A percentile compares a stretch with the other conserved stretches of the same genome.
Conservation (phyloP, 2,888 invertebrate species). For the Acanthosepion esculentum region DNA sequence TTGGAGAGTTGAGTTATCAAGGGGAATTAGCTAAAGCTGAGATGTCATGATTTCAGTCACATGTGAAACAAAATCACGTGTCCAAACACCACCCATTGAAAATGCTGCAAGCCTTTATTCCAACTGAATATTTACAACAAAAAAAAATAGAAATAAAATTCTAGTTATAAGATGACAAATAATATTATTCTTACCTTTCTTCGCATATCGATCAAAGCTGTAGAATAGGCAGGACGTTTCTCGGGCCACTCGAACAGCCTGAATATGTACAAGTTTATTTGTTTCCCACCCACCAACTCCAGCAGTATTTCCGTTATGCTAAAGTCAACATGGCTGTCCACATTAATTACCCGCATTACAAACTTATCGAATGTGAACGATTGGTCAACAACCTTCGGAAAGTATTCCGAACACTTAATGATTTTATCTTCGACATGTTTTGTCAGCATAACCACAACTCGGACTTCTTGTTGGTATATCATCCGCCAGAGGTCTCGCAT, state of each 20-base stretch:
- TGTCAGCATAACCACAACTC: constrained; percentile 77
- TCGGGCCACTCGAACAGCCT: constrained; percentile 74
- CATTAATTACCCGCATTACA: constrained; percentile 88
- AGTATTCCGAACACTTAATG: constrained; percentile 92
- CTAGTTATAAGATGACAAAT: too few species aligned
- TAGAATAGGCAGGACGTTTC: constrained; percentile 70
- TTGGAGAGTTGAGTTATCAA: too few species aligned
- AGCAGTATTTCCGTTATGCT: constrained; percentile 76
- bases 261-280: constrained; percentile 62
- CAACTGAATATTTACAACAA: too few species aligned
- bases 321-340: constrained; percentile 93
- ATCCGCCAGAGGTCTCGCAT: constrained; percentile 77
- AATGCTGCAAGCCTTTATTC: too few species aligned
- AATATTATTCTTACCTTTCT: constrained; percentile 57
- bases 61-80: too few species aligned
- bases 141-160: too few species aligned
- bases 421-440: constrained; percentile 76
- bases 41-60: too few species aligned
- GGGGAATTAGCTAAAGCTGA: too few species aligned
- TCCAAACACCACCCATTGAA: too few species aligned
- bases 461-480: constrained; percentile 76
- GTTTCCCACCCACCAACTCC: constrained; percentile 52
- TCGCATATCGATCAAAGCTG: constrained; percentile 71
- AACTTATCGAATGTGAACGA: constrained; percentile 89
- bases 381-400: constrained; percentile 83